A percentile compares a stretch with the other conserved stretches of the same genome.
phyloP scores from a whole-genome alignment of 2,113 vertebrate species.

The Podiceps cristatus region DNA sequence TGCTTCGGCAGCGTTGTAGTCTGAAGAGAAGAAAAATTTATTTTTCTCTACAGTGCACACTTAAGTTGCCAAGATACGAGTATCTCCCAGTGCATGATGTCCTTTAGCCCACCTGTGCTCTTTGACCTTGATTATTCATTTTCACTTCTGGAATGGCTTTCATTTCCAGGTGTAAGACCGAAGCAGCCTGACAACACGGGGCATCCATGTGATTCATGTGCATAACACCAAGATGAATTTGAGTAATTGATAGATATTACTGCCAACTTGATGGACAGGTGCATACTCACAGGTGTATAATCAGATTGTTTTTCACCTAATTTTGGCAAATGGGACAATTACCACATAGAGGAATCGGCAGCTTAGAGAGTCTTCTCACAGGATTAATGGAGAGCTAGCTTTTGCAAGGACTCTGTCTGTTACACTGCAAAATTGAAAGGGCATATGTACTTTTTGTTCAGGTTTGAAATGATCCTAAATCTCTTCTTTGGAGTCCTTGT shows the following conservation, averaged over 20 bases:
- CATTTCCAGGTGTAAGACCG: background rate
- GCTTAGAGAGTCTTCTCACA: background rate
- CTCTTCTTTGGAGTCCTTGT: background rate
- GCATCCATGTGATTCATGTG: background rate
- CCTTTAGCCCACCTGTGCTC: background rate
- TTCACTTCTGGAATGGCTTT: background rate
- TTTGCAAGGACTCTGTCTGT: background rate
- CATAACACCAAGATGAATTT: background rate
- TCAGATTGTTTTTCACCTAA: background rate
- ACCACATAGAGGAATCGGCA: background rate
- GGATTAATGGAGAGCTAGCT: background rate
- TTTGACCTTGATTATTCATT: background rate
- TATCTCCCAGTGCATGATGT: background rate
- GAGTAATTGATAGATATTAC: background rate
- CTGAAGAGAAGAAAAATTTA: constrained; percentile 18
- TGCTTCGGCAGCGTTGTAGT: background rate
- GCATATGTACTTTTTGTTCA: background rate
- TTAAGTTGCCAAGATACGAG: background rate
- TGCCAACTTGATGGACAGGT: background rate
- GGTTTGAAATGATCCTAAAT: background rate
- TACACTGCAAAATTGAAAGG: background rate
- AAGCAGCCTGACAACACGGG: background rate
- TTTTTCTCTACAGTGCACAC: background rate
- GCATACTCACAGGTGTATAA: background rate
- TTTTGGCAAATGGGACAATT: background rate